Percentiles rank a stretch among this genome's conserved stretches.
These are phyloP conservation scores for Lepus timidus DNA, from an alignment of 2,113 vertebrate species.

Conservation along the genomic window DNA sequence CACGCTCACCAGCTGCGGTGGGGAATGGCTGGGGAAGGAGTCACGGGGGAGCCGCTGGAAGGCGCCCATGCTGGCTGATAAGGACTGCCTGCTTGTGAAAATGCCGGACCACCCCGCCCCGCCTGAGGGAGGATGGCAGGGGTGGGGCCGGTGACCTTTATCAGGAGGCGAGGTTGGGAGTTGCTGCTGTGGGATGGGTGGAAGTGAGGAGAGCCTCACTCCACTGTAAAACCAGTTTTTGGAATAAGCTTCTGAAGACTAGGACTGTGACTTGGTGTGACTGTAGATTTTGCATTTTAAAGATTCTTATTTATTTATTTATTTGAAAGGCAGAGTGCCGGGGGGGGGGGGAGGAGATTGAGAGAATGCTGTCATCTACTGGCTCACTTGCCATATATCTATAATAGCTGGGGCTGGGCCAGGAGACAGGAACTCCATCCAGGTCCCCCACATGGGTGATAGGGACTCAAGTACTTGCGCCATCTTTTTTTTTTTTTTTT, in stretches of 20 bases:
- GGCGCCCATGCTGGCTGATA: not conserved
- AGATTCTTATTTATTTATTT: no score
- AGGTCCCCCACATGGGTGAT: no score
- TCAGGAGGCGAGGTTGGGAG: not conserved
- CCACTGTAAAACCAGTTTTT: not conserved
- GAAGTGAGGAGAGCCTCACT: not conserved
- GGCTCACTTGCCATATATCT: no score
- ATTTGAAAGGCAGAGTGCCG: no score
- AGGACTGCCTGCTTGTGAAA: not conserved
- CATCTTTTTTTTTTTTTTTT: no score
- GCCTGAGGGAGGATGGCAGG: not conserved
- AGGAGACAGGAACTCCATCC: no score
- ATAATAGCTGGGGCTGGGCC: no score
- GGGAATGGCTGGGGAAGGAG: not conserved
- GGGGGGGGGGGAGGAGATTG: no score
- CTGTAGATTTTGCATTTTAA: not conserved
- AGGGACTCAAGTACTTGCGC: no score
- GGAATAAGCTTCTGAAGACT: not conserved
- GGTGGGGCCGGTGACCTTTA: not conserved
- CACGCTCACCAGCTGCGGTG: not conserved
- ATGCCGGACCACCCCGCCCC: not conserved
- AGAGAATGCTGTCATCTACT: no score
- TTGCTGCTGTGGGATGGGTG: not conserved
- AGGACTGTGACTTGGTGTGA: not conserved
- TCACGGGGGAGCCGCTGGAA: not conserved